A percentile compares a stretch with the other conserved stretches of the same genome.
Conservation (phyloP, 2,797 vertebrate species). For the Helostoma temminkii region DNA sequence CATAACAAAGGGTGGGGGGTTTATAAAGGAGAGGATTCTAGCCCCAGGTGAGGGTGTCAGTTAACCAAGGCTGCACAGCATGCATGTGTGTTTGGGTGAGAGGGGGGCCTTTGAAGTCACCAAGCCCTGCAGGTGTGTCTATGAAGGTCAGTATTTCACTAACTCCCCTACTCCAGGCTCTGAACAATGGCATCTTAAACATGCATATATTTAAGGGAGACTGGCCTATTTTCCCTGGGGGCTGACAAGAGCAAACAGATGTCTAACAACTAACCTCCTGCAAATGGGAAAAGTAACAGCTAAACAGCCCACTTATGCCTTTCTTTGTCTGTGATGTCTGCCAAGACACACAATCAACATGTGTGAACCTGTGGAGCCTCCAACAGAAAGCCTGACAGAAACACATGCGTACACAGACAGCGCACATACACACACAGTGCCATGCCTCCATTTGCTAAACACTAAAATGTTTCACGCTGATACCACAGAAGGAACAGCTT, state of each 20-base stretch:
- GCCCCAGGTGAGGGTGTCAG: conserved; percentile 79
- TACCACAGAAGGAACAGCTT: conserved; percentile 54
- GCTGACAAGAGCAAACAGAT: conserved; percentile 87
- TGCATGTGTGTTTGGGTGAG: conserved; percentile 74
- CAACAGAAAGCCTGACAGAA: conserved; percentile 51
- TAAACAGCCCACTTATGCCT: conserved; percentile 73
- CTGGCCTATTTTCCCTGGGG: conserved; percentile 68
- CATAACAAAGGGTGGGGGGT: conserved; percentile 22
- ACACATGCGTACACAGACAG: conserved; percentile 36
- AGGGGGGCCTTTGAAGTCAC: conserved; percentile 81
- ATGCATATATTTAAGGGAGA: conserved; percentile 77
- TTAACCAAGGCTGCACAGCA: conserved; percentile 74
- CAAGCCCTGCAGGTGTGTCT: conserved; percentile 82
- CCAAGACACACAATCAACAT: conserved; percentile 70
- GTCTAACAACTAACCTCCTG: conserved; percentile 84
- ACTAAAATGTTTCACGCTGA: conserved; percentile 54
- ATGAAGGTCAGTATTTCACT: conserved; percentile 76
- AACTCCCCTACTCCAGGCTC: conserved; percentile 64
- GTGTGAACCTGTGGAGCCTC: conserved; percentile 76
- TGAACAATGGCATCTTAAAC: conserved; percentile 79
- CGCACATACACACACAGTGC: conserved; percentile 30
- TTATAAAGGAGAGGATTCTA: conserved; percentile 54
- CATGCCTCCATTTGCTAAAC: conserved; percentile 48
- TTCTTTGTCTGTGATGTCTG: conserved; percentile 72
- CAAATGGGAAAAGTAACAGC: conserved; percentile 78